phyloP scores from a whole-genome alignment of 2,113 vertebrate species.

The Clarias gariepinus region DNA sequence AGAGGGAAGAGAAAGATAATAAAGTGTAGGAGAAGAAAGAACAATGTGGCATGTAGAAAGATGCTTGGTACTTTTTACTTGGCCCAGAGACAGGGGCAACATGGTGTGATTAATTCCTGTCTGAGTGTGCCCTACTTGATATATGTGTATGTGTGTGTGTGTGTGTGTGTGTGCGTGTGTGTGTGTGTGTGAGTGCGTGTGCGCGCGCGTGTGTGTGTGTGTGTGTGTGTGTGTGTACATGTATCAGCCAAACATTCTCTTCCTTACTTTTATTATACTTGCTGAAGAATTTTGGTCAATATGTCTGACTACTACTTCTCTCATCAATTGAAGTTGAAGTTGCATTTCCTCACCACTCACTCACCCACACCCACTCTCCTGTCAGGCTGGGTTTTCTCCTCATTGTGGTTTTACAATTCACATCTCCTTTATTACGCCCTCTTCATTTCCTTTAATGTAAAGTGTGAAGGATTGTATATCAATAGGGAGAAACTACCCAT shows the following conservation, averaged over 20 bases:
- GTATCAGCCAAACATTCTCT: neutral
- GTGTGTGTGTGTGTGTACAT: neutral
- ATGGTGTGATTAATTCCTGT: slow-evolving; percentile 73
- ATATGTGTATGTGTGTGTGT: neutral
- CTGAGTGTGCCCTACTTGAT: slow-evolving; percentile 60
- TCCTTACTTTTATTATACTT: slow-evolving; percentile 64
- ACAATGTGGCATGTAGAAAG: slow-evolving; percentile 56
- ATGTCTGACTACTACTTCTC: slow-evolving; percentile 45
- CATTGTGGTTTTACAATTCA: slow-evolving; percentile 57
- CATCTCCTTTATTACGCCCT: neutral
- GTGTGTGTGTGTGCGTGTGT: neutral
- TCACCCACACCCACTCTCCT: neutral
- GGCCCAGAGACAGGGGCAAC: slow-evolving; percentile 63
- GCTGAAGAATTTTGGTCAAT: slow-evolving; percentile 46
- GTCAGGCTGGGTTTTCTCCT: neutral
- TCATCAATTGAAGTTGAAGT: slow-evolving; percentile 57
- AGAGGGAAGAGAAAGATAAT: slow-evolving; percentile 23
- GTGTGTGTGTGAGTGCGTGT: neutral
- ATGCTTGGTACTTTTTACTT: slow-evolving; percentile 56
- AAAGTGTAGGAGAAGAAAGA: slow-evolving; percentile 44
- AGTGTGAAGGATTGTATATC: neutral
- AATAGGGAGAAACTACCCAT: neutral
- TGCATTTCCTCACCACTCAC: slow-evolving; percentile 10
- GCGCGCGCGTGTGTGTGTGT: neutral
- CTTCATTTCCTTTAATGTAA: slow-evolving; percentile 8